These are phyloP conservation scores for Lomographa bimaculata DNA, from an alignment of 2,888 invertebrate species.

Conservation along the genomic window DNA sequence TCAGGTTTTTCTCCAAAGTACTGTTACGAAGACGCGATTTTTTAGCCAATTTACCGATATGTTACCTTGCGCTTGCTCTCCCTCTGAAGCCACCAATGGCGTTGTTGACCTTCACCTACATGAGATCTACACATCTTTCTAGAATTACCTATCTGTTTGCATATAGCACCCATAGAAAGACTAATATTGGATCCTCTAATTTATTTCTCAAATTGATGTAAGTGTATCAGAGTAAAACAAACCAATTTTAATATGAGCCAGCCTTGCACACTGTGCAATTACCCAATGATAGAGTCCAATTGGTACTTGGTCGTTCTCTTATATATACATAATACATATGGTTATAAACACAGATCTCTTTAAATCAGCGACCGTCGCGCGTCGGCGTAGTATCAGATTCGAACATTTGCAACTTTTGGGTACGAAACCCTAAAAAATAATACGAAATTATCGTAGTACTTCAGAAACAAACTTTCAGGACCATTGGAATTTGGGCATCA, in stretches of 20 bases:
- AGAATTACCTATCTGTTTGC: conserved; percentile 74
- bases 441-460: too few species aligned
- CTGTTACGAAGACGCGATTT: conserved; percentile 68
- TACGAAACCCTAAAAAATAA: too few species aligned
- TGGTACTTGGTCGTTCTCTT: too few species aligned
- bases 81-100: conserved; percentile 47
- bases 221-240: too few species aligned
- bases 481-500: conserved; percentile 75
- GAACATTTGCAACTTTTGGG: too few species aligned
- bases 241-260: too few species aligned
- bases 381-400: too few species aligned
- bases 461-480: conserved; percentile 40
- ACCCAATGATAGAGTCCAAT: too few species aligned
- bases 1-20: conserved; percentile 73
- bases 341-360: too few species aligned
- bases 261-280: too few species aligned
- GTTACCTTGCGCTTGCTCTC: conserved; percentile 61
- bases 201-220: conserved; percentile 72
- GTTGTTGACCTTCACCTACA: conserved; percentile 64
- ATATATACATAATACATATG: too few species aligned
- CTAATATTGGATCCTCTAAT: conserved; percentile 69
- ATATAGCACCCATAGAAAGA: conserved; percentile 64
- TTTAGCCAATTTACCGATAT: conserved; percentile 62
- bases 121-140: conserved; percentile 68
- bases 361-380: too few species aligned